Evolutionary conservation across 37 sponge, comb jelly and placozoan genomes (phyloP).

Genomic region (Diacarnus erythraeanus): DNA sequence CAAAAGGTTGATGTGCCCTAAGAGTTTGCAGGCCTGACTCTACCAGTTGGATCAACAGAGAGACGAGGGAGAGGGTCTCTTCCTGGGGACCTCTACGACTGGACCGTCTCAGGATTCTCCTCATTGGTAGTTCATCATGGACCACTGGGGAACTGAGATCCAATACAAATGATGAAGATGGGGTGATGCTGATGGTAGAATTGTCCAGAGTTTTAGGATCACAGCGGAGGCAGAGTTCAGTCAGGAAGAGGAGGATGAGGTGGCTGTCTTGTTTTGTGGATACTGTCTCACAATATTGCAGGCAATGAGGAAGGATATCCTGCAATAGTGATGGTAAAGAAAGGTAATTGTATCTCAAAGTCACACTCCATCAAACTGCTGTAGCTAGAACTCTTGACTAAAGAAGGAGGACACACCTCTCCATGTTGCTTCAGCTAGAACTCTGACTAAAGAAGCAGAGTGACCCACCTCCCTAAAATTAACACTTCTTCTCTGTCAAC

Average conservation of each 20-base stretch:
- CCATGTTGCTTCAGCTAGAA: no score
- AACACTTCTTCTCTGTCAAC: no score
- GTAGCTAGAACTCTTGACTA: no score
- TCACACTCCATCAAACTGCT: no score
- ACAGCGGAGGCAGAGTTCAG: conserved; percentile 27
- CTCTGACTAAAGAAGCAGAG: no score
- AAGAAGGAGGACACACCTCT: no score
- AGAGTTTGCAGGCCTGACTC: neutral
- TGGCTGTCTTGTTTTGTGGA: neutral
- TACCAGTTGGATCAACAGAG: neutral
- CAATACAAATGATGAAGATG: neutral
- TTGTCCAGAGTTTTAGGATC: conserved; percentile 1
- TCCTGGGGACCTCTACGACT: neutral
- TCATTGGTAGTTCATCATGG: neutral
- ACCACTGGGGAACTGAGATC: neutral
- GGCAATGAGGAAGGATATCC: conserved; percentile 13
- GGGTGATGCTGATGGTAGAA: neutral
- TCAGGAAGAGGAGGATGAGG: conserved; percentile 23
- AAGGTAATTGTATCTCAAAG: no score
- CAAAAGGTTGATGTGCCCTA: neutral
- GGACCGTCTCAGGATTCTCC: neutral
- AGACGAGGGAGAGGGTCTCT: neutral
- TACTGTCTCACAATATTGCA: conserved; percentile 38
- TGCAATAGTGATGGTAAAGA: no score
- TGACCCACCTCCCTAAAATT: no score